Percentiles rank a stretch among this genome's conserved stretches.
Conservation (phyloP, 2,797 vertebrate species). For the Acipenser ruthenus region DNA sequence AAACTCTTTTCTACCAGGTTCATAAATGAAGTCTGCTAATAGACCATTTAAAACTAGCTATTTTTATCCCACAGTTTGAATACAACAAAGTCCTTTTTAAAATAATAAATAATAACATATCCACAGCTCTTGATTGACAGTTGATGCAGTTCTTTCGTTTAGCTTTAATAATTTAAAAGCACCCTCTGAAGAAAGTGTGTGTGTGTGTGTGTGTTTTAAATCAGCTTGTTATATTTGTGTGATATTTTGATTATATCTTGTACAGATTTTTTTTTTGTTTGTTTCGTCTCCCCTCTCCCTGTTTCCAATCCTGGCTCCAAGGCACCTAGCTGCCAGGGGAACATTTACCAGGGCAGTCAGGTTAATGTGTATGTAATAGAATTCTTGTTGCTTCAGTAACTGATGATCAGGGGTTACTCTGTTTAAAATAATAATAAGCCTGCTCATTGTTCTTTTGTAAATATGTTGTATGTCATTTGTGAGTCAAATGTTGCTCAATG, state of each 20-base stretch:
- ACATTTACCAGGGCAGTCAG: conserved; percentile 6
- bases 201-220: conserved; percentile 1
- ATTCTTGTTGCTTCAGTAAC: background rate
- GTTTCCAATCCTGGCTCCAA: background rate
- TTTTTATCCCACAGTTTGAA: background rate
- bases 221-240: background rate
- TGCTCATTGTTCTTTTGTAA: background rate
- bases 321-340: background rate
- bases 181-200: background rate
- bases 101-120: background rate
- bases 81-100: background rate
- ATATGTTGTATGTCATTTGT: too few species aligned
- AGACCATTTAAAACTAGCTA: background rate
- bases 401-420: background rate
- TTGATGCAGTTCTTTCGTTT: background rate
- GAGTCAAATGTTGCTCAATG: too few species aligned
- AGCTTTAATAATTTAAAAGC: background rate
- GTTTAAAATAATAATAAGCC: background rate
- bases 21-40: background rate
- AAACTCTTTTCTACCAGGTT: background rate
- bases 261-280: background rate
- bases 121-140: background rate
- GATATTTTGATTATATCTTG: background rate
- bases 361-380: conserved; percentile 7
- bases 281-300: background rate